Conservation (phyloP, 2,888 invertebrate species). For the Bombylius discolor region DNA sequence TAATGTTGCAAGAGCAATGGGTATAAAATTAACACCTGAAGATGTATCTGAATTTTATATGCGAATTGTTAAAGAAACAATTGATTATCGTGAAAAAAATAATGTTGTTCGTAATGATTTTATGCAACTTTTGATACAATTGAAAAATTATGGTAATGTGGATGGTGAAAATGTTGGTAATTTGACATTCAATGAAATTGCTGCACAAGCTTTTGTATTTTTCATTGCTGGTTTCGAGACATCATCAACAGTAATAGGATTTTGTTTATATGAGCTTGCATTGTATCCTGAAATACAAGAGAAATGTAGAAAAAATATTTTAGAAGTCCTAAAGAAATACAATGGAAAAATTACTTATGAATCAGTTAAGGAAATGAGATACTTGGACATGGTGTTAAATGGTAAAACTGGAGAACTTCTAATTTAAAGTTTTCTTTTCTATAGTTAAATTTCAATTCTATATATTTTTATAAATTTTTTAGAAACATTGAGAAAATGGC, state of each 20-base stretch:
- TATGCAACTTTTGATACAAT: conserved; percentile 21
- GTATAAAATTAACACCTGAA: conserved; percentile 10
- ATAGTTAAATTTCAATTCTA: neutral
- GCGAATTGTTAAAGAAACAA: conserved; percentile 29
- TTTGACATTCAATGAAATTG: conserved; percentile 16
- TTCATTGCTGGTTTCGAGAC: conserved; percentile 39
- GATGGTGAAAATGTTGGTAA: neutral
- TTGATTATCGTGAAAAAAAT: conserved; percentile 19
- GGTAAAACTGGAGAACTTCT: conserved; percentile 24
- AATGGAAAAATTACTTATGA: conserved; percentile 34
- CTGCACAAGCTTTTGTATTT: conserved; percentile 37
- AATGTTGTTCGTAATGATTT: conserved; percentile 24
- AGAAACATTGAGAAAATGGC: conserved; percentile 39
- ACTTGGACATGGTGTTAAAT: conserved; percentile 32
- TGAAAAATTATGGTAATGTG: conserved; percentile 16
- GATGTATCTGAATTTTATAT: conserved; percentile 24
- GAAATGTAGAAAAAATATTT: conserved; percentile 26
- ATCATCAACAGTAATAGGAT: conserved; percentile 34
- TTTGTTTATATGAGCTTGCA: conserved; percentile 31
- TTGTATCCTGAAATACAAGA: conserved; percentile 33
- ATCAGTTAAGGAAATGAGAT: conserved; percentile 31
- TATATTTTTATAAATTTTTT: neutral
- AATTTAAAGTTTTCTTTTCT: neutral
- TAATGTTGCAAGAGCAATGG: neutral
- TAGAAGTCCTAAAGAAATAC: conserved; percentile 22